Evolutionary conservation across 1,140 invertebrate species (phyloP), one percentile per base, ranked within the genome.

Genomic region (Nomia melanderi): DNA sequence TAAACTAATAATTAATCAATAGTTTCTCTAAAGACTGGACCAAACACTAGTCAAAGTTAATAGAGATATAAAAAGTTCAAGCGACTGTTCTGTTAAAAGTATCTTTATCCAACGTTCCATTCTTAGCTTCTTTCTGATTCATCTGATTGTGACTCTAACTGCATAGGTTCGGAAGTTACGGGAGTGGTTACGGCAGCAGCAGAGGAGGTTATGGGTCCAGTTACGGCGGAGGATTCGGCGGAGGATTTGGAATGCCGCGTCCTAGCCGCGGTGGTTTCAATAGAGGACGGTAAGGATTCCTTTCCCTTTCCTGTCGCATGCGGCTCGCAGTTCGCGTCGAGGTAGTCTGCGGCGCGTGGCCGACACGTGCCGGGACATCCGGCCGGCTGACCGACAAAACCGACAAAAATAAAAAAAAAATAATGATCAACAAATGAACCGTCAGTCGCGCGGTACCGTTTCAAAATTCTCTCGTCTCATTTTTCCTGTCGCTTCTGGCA

Each of bases 211-310:
- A 88, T 44, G 85, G 88, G 29, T 85, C 86, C 14, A 77, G 77
- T 66, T 92, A 90, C 72, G 86, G 88, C 33, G 89, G 91, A 31
- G 91, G 91, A 75, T 93, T 92, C 75, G 91, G 91, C 0, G 91
- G 92, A 59, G 91, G 90, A 36, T 93, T 93, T 60, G 87, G 88
- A 36, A 84, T 88, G 71, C 87, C 90, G n/a, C 89, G 90, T 69
- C 84, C 89, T 2, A 90, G 87, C 79, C 89, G 93, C 57, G 91
- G 92, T 7, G 91, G 91, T 63, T 94, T 92, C 74, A 94, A 93
- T 76, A 91, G 92, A 83, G 92, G 92, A 88, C 90, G 92, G 92
- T 93, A 90, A 91, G 87, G 33, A 57, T 39, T 44, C 9, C 41
- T 50, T 69, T 56, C 14, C 12, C 33, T 31, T 17, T 33, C 7